Evolutionary conservation across 2,888 invertebrate genomes (phyloP).

Genomic region (Acronicta leporina): DNA sequence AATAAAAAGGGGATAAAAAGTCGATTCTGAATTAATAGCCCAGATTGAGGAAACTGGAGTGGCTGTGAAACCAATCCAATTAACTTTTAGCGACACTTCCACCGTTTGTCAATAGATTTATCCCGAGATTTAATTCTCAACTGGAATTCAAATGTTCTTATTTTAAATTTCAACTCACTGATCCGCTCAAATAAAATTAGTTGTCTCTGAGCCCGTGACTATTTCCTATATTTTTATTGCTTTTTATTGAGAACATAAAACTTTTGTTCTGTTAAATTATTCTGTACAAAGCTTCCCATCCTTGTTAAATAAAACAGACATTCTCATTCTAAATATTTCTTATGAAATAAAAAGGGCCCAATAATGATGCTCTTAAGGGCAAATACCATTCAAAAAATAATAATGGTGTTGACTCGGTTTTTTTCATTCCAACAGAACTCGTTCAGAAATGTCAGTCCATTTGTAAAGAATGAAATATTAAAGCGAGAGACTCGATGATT

Average conservation of each 20-base stretch:
- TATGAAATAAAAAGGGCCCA: conserved; percentile 28
- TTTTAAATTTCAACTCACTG: conserved; percentile 28
- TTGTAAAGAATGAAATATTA: conserved; percentile 83
- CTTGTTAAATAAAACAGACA: conserved; percentile 27
- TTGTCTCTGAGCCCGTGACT: conserved; percentile 6
- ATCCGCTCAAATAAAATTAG: conserved; percentile 28
- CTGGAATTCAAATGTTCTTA: conserved; percentile 45
- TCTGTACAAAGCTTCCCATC: conserved; percentile 18
- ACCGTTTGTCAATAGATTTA: conserved; percentile 55
- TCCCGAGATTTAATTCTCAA: conserved; percentile 51
- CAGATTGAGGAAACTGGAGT: conserved; percentile 44
- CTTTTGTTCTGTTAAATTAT: conserved; percentile 10
- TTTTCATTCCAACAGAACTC: conserved; percentile 70
- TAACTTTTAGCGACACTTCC: conserved; percentile 53
- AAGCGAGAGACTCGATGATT: conserved; percentile 74
- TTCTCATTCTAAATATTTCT: conserved; percentile 22
- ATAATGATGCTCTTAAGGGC: conserved; percentile 43
- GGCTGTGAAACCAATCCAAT: conserved; percentile 55
- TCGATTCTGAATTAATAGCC: conserved; percentile 52
- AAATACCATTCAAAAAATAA: conserved; percentile 65
- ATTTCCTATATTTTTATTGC: background rate
- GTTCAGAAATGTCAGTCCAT: conserved; percentile 74
- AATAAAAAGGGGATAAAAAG: conserved; percentile 54
- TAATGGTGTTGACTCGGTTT: conserved; percentile 71
- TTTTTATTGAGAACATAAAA: conserved; percentile 3